phyloP scores from a whole-genome alignment of 2,113 vertebrate species.

The Albula goreensis region DNA sequence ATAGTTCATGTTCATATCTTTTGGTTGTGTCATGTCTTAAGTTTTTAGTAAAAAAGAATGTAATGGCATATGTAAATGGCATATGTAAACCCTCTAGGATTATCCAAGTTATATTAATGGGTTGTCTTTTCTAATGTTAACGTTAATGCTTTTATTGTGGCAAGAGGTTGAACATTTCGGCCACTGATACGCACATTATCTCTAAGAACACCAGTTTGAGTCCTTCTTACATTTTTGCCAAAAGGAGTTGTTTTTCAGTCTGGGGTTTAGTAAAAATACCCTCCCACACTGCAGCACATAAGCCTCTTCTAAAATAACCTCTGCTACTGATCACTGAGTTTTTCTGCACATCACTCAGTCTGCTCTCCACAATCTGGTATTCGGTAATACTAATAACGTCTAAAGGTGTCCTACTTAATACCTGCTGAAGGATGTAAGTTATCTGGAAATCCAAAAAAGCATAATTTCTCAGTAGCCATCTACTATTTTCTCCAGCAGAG shows the following conservation, averaged over 20 bases:
- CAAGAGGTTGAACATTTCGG: slow-evolving; percentile 46
- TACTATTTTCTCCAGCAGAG: no score
- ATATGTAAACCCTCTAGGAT: background rate
- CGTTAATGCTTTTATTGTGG: slow-evolving; percentile 49
- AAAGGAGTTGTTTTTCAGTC: slow-evolving; percentile 37
- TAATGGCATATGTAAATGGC: background rate
- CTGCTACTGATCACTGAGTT: background rate
- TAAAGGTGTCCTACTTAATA: background rate
- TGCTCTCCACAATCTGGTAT: background rate
- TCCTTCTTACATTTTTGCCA: no score
- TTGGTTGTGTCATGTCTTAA: no score
- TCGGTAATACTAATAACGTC: background rate
- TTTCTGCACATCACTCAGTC: background rate
- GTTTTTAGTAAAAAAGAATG: no score
- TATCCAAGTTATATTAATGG: slow-evolving; percentile 5
- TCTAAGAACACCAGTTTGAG: slow-evolving; percentile 35
- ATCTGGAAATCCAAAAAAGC: no score
- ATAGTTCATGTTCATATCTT: no score
- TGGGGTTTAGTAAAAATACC: slow-evolving; percentile 56
- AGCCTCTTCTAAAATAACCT: background rate
- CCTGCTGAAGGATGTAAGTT: background rate
- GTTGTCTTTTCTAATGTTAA: slow-evolving; percentile 12
- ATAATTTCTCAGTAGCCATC: no score
- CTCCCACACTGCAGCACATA: slow-evolving; percentile 44
- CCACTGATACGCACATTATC: slow-evolving; percentile 33